Base-by-base conservation (phyloP, 2,113 vertebrate genomes). In the Hassar affinis region DNA sequence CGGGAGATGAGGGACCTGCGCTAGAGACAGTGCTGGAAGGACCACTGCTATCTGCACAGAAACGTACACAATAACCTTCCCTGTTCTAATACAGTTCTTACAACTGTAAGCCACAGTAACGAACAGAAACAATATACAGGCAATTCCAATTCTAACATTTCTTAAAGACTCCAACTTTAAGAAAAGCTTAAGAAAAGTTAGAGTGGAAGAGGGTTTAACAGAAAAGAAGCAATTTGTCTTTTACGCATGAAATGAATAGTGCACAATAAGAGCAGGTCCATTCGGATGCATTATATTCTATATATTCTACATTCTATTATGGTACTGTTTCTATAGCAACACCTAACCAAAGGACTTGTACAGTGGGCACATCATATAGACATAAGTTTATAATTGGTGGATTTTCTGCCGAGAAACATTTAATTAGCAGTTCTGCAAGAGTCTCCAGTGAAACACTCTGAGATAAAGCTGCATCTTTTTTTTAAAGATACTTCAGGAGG, bases 21-120 rank as follows among this genome's bases (percentile, higher is more conserved):
- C 98, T 98, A 88, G 98, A 99, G 81, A 99, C 97, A 0, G 97
- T 97, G 85, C 97, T 97, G 86, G 97, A 99, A 0, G 96, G 98
- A 71, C 98, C 97, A 52, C 98, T 99, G 95, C 98, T 98, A 88
- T 98, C 98, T 99, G 95, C 86, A 83, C 11, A 81, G 30, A 94
- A 91, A 90, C 69, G 87, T 62, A 85, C n/a, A 83, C 54, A 62
- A 6, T 33, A n/a, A 51, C 54, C 15, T 47, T 9, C 10, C 45
- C 4, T n/a, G 14, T 14, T 71, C 2, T 15, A 45, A 47, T 7
- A 71, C 38, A 71, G 12, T 10, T 47, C 7, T 66, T 15, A 64
- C 17, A 64, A 6, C 5, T 61, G 4, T 30, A 15, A 61, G n/a
- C 59, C 59, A 30, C 18, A 42, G 18, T 42, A 22, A 38, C 33